Base-by-base conservation (phyloP, 2,888 invertebrate species). In the Monochamus alternatus region DNA sequence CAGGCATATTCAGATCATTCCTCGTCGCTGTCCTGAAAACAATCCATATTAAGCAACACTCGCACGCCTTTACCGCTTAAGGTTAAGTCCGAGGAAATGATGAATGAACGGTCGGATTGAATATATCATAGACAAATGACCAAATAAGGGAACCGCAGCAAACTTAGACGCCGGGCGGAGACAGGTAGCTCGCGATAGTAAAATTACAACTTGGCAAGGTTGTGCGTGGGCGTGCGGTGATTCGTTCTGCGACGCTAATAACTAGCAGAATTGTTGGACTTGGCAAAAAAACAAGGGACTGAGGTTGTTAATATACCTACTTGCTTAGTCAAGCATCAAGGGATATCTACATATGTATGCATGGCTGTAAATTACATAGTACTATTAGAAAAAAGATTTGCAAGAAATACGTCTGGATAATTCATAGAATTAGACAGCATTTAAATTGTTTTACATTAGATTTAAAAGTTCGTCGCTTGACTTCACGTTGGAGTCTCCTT, bases 151-250 rank as follows among this genome's bases (percentile, higher is more conserved):
- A 52, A 44, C 52, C 32, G 60, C 31, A 47, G 44, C 12, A 22
- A 63, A 60, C 60, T 31, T 79, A 78, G 81, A 78, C 81, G 81
- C 79, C 81, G 77, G 78, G 68, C 74, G 78, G 79, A 81, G 81
- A 81, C 82, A 82, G 81, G 82, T 82, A 82, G 82, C 81, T 73
- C 74, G 81, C 75, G 79, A 79, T 79, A 81, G 80, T 78, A 80
- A 80, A 77, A 73, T 81, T 81, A 81, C 78, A 77, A 79, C 76
- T 81, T 75, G 78, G 81, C 80, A 82, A 81, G 82, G 81, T 75
- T 79, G 75, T 69, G 66, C n/a, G 55, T 32, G 77, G 74, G 80
- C 80, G 76, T 81, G 80, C 78, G 81, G 68, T 74, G 68, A 74
- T 51, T 75, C 78, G 73, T 74, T 58, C 22, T 31, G 31, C 14